A percentile compares a stretch with the other conserved stretches of the same genome.
phyloP scores from a whole-genome alignment of 1,140 invertebrate genomes.

The Nasonia vitripennis region DNA sequence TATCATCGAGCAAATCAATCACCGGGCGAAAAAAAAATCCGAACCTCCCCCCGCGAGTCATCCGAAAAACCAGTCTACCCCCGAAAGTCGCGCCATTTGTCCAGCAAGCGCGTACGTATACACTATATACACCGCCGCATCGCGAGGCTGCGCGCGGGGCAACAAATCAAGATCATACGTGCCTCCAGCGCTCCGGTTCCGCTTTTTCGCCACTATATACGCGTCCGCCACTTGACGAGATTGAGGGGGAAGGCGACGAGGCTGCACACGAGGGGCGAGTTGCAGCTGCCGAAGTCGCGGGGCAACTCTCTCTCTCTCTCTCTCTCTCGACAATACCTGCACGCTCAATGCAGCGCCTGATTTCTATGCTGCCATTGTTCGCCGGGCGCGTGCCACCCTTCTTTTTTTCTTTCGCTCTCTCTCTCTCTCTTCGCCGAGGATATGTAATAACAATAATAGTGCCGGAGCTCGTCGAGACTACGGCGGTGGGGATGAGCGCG shows the following conservation, averaged over 20 bases:
- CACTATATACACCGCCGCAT: neutral
- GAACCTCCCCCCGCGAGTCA: neutral
- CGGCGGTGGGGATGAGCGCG: neutral
- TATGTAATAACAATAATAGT: neutral
- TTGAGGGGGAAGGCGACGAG: slow-evolving; percentile 43
- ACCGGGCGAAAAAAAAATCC: no score
- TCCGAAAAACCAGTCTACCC: neutral
- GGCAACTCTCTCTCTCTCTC: neutral
- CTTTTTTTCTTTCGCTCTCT: neutral
- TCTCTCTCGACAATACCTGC: slow-evolving; percentile 60
- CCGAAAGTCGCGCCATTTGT: neutral
- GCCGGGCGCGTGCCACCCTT: slow-evolving; percentile 54
- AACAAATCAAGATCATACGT: slow-evolving; percentile 40
- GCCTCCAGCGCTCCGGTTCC: slow-evolving; percentile 16
- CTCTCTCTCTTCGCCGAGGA: neutral
- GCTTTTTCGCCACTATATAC: neutral
- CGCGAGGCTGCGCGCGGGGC: neutral
- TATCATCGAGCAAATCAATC: no score
- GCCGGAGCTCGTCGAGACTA: slow-evolving; percentile 1
- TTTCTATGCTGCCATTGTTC: slow-evolving; percentile 68
- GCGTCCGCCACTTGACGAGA: slow-evolving; percentile 36
- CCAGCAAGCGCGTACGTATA: neutral
- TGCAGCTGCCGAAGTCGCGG: slow-evolving; percentile 71
- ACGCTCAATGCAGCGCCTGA: slow-evolving; percentile 70
- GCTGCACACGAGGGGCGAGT: slow-evolving; percentile 46